Base-by-base conservation (phyloP, 1,140 invertebrate genomes). In the Drosophila pruinosa region DNA sequence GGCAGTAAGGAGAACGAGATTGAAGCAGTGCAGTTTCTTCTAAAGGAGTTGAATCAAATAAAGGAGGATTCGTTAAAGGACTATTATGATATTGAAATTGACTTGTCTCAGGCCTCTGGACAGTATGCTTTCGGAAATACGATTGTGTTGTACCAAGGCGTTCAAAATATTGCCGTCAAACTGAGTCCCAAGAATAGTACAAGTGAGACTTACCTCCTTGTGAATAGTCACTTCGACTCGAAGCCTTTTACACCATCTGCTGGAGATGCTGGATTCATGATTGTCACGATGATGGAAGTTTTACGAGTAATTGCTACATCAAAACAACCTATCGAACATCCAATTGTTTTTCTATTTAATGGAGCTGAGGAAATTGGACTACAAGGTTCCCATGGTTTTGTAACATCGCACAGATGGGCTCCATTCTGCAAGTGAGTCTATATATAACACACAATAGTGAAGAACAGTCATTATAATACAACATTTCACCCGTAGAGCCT, bases 201-300 rank as follows among this genome's bases (percentile, higher is more conserved):
- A 0, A 85, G 80, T 21, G 36, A 85, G 41, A 68, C 74, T 0
- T 75, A 96, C 89, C 92, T 99, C 54, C 92, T 99, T 39, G 93
- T 99, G 45, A 99, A 99, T 92, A 98, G 97, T 91, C 98, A 99
- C 92, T 98, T 96, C 92, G 98, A 99, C 92, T 94, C 96, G 41
- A 96, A 98, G 83, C 93, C 95, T 34, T 96, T 96, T 78, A 98
- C 97, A 76, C 92, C 93, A 26, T 93, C 75, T 10, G 93, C 96
- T 2, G 96, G 95, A 72, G 96, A 96, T 48, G 80, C 79, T 26
- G 80, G 98, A 43, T 96, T 97, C 95, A 92, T 99, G 89, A 97
- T 98, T 92, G 93, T 96, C 3, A 95, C 97, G 24, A 97, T 98
- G 96, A 91, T 99, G 78, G 98, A 99, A 93, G 93, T 96, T 26